Conservation (phyloP, 2,797 vertebrate species). For the Adrianichthys oophorus region DNA sequence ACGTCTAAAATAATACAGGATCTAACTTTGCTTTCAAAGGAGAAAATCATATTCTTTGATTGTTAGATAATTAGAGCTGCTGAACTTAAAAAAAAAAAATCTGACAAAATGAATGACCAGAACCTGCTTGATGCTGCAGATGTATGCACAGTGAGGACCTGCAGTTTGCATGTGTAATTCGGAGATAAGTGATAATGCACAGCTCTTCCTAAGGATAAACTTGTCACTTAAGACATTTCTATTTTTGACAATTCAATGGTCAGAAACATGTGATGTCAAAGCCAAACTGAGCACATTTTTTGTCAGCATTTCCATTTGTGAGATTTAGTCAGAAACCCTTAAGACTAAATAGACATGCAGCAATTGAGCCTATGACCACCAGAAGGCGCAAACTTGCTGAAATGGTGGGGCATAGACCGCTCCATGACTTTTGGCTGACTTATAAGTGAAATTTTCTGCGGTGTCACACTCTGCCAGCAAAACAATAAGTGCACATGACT, state of each 20-base stretch:
- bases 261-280: slow-evolving; percentile 41
- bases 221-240: slow-evolving; percentile 31
- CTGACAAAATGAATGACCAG: slow-evolving; percentile 46
- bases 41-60: slow-evolving; percentile 58
- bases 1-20: slow-evolving; percentile 32
- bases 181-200: slow-evolving; percentile 43
- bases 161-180: slow-evolving; percentile 49
- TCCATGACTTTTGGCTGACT: neutral
- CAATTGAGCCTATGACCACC: slow-evolving; percentile 27
- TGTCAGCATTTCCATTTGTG: slow-evolving; percentile 11
- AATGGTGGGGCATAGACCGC: neutral
- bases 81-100: slow-evolving; percentile 41
- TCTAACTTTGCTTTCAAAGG: slow-evolving; percentile 51
- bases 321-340: neutral
- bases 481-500: slow-evolving; percentile 38
- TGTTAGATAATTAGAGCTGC: slow-evolving; percentile 59
- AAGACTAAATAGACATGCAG: neutral
- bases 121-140: slow-evolving; percentile 41
- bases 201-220: slow-evolving; percentile 33
- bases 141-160: slow-evolving; percentile 25
- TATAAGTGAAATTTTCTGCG: slow-evolving; percentile 18
- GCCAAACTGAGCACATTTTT: slow-evolving; percentile 30
- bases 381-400: slow-evolving; percentile 36
- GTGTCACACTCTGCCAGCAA: slow-evolving; percentile 37
- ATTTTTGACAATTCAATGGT: neutral